phyloP scores from a whole-genome alignment of 2,797 vertebrate species.

The Acropternis orthonyx region DNA sequence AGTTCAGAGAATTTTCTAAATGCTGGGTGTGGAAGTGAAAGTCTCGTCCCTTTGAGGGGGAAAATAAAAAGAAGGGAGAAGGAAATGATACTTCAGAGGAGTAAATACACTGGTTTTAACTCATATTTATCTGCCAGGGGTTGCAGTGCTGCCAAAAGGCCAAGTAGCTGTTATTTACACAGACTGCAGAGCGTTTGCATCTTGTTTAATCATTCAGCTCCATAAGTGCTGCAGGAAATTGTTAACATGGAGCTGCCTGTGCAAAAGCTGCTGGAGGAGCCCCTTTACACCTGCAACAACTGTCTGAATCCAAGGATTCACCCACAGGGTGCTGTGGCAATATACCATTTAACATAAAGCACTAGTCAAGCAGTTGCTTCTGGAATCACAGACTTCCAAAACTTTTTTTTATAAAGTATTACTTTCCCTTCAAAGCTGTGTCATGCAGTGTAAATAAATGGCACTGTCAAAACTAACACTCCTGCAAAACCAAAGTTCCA shows the following conservation, averaged over 20 bases:
- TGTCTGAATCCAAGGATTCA: background rate
- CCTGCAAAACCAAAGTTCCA: background rate
- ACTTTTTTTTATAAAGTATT: conserved; percentile 53
- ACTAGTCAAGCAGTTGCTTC: background rate
- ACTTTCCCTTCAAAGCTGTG: background rate
- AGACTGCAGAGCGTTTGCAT: background rate
- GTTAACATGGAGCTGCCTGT: background rate
- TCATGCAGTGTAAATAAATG: background rate
- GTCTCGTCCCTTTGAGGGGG: background rate
- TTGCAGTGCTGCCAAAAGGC: background rate
- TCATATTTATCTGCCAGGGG: background rate
- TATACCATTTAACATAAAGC: background rate
- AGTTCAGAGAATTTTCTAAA: background rate
- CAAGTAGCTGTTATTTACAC: background rate
- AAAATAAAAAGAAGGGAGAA: background rate
- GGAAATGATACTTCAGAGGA: background rate
- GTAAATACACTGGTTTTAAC: background rate
- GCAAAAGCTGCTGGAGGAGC: background rate
- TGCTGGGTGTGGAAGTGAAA: background rate
- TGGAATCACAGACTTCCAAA: conserved; percentile 44
- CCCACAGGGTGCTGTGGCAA: background rate
- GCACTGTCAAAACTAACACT: background rate
- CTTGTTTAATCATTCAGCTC: background rate
- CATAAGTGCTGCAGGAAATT: background rate
- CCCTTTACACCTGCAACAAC: background rate